Evolutionary conservation across 2,888 invertebrate genomes (phyloP).

Genomic region (Ophioninae sp.): DNA sequence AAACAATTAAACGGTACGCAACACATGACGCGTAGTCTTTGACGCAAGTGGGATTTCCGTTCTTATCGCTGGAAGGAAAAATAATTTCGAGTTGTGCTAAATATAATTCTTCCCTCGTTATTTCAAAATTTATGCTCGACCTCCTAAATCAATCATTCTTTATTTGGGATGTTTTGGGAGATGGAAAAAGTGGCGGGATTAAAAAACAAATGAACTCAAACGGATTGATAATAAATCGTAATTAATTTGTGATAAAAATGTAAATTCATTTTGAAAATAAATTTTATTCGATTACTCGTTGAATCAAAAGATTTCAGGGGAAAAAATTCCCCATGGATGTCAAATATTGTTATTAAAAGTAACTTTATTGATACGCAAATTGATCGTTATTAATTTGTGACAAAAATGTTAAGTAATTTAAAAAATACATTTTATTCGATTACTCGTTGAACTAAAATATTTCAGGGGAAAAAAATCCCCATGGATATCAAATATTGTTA

Average conservation of each 20-base stretch:
- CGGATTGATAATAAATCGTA: background rate
- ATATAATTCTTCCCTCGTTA: background rate
- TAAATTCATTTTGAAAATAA: background rate
- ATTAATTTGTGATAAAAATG: background rate
- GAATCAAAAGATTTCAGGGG: background rate
- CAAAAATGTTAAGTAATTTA: background rate
- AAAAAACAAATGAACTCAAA: no score
- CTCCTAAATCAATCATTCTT: background rate
- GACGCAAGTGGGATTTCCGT: constrained; percentile 51
- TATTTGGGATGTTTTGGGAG: no score
- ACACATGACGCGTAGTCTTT: constrained; percentile 38
- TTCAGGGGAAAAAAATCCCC: no score
- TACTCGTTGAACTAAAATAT: background rate
- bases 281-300: background rate
- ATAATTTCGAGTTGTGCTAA: background rate
- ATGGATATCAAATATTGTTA: background rate
- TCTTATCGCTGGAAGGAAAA: constrained; percentile 33
- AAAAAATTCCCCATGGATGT: no score
- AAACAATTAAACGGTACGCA: constrained; percentile 10
- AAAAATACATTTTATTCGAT: background rate
- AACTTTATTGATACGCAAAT: no score
- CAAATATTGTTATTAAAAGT: no score
- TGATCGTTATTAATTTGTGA: background rate
- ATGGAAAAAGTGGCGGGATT: no score
- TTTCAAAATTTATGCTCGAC: background rate